Percentiles rank a stretch among this genome's conserved stretches.
Conservation (phyloP, 1,140 invertebrate genomes). For the Drosophila melanica region DNA sequence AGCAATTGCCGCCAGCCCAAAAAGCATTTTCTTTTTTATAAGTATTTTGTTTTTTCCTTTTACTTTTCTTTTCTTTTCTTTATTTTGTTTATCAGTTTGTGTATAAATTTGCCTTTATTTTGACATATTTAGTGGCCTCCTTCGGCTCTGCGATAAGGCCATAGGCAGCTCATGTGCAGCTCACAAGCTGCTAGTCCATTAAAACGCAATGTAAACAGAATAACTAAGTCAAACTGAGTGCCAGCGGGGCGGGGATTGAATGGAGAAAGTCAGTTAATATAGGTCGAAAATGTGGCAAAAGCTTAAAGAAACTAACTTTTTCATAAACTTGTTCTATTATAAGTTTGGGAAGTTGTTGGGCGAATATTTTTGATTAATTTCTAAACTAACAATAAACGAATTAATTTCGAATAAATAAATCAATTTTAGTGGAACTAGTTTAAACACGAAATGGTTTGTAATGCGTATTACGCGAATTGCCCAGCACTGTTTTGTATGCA, state of each 20-base stretch:
- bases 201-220: conserved; percentile 57
- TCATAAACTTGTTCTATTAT: no score
- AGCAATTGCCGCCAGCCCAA: conserved; percentile 59
- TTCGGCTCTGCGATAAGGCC: conserved; percentile 52
- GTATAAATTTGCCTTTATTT: conserved; percentile 80
- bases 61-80: conserved; percentile 11
- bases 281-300: not conserved
- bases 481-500: conserved; percentile 1
- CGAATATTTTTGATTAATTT: no score
- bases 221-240: conserved; percentile 34
- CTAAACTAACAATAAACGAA: no score
- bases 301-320: no score
- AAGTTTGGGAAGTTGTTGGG: no score
- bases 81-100: conserved; percentile 69
- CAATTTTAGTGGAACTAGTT: no score
- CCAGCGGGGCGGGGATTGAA: not conserved
- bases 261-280: conserved; percentile 1
- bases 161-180: conserved; percentile 40
- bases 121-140: conserved; percentile 76
- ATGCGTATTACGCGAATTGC: not conserved
- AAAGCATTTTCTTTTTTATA: conserved; percentile 19
- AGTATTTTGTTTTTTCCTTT: conserved; percentile 39
- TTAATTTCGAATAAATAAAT: no score
- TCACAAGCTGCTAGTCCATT: conserved; percentile 56
- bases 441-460: no score